Percentiles rank a stretch among this genome's conserved stretches.
phyloP scores from a whole-genome alignment of 2,113 vertebrate genomes.

The Clarias macrocephalus region DNA sequence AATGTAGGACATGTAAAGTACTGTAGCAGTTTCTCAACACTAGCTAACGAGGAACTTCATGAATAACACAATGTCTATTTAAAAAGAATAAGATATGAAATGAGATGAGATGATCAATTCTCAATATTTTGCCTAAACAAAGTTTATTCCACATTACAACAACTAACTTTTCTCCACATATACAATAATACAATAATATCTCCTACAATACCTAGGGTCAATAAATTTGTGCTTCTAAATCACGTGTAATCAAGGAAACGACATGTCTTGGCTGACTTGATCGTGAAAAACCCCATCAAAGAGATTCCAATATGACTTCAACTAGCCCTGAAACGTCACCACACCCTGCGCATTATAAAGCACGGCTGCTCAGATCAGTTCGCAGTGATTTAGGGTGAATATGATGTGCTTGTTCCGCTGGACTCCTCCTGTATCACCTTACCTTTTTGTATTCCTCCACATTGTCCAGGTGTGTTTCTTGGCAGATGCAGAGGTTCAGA shows the following conservation, averaged over 20 bases:
- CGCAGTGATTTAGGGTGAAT: background rate
- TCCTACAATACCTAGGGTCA: background rate
- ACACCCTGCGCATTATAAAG: background rate
- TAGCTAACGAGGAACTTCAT: background rate
- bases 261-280: background rate
- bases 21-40: background rate
- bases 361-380: background rate
- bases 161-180: background rate
- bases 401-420: too few relatives aligned
- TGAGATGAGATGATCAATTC: background rate
- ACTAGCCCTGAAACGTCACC: background rate
- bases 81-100: background rate
- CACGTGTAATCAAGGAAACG: background rate
- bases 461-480: slow-evolving; percentile 87
- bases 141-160: background rate
- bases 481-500: slow-evolving; percentile 94
- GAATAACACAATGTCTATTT: background rate
- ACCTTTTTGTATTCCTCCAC: slow-evolving; percentile 87
- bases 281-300: background rate
- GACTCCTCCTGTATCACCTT: slow-evolving; percentile 23
- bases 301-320: background rate
- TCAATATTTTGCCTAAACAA: background rate
- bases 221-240: background rate
- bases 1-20: background rate
- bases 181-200: background rate